These are phyloP conservation scores for Virgularia gustaviana DNA, from an alignment of 92 coral and sea anemone species.

Conservation along the genomic window DNA sequence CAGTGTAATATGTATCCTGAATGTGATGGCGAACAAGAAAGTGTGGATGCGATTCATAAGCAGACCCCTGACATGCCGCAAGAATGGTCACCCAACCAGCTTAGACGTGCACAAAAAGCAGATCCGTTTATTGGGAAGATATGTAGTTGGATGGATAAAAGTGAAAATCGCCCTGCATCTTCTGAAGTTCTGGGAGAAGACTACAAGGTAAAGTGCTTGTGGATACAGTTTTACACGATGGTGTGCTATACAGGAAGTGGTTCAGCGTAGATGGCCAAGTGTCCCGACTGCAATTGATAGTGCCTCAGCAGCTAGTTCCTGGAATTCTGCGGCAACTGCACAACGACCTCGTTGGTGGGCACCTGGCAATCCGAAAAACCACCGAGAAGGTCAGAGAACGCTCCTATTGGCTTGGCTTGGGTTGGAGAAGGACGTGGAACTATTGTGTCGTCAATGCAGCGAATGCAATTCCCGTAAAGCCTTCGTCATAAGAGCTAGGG, in stretches of 20 bases:
- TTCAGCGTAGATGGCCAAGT: too few species aligned
- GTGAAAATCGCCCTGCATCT: conserved; percentile 16
- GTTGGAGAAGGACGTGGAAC: too few species aligned
- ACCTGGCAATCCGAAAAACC: conserved; percentile 35
- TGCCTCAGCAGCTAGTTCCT: not conserved
- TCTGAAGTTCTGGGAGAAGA: conserved; percentile 1
- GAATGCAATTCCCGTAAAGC: conserved; percentile 20
- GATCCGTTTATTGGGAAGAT: not conserved
- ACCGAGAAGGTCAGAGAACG: conserved; percentile 28
- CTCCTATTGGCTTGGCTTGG: too few species aligned
- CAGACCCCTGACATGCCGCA: not conserved
- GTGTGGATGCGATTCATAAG: not conserved
- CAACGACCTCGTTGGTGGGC: conserved; percentile 9
- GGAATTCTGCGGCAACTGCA: not conserved
- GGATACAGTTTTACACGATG: conserved; percentile 28
- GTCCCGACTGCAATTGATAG: not conserved
- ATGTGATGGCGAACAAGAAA: not conserved
- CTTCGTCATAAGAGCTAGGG: conserved; percentile 1
- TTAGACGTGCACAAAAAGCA: not conserved
- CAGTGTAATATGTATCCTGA: not conserved
- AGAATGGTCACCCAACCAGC: not conserved
- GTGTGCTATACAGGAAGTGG: not conserved
- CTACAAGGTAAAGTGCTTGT: not conserved
- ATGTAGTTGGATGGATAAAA: not conserved
- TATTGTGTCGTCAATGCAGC: not conserved